These are phyloP conservation scores for Phalangium opilio DNA, from an alignment of 2,888 invertebrate genomes.

Conservation along the genomic window DNA sequence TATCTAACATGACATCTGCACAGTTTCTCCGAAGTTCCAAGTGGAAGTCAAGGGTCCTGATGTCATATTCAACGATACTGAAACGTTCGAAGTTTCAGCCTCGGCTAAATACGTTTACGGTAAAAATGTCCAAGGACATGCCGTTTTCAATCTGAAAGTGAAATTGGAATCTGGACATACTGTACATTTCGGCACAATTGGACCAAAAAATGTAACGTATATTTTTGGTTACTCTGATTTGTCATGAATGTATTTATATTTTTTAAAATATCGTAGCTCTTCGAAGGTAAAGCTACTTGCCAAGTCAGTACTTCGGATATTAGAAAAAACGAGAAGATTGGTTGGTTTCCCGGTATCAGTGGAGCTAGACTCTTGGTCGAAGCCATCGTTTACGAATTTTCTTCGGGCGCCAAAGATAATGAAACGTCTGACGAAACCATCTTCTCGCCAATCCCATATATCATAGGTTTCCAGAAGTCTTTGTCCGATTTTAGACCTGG, in stretches of 20 bases:
- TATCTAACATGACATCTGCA: no score
- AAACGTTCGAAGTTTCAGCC: constrained; percentile 8
- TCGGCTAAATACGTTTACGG: constrained; percentile 9
- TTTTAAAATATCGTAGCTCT: no score
- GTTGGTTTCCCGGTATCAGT: constrained; percentile 13
- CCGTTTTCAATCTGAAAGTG: constrained; percentile 2
- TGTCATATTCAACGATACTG: constrained; percentile 13
- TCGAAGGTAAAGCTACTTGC: constrained; percentile 1
- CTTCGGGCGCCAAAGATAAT: constrained; percentile 15
- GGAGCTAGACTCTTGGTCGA: constrained; percentile 10
- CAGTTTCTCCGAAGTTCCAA: constrained; percentile 19
- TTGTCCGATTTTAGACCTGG: constrained; percentile 16
- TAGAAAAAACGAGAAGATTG: constrained; percentile 7
- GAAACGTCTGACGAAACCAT: constrained; percentile 5
- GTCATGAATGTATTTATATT: constrained; percentile 5
- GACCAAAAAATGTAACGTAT: neutral
- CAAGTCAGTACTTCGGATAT: constrained; percentile 3
- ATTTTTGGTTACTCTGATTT: no score
- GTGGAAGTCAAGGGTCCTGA: constrained; percentile 17
- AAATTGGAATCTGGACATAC: neutral
- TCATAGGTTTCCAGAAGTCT: constrained; percentile 11
- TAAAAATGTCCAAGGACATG: constrained; percentile 4
- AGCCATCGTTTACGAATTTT: constrained; percentile 17
- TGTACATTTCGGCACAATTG: neutral
- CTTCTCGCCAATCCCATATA: constrained; percentile 13